Evolutionary conservation across 2,113 vertebrate species (phyloP), one percentile per base, ranked within the genome.

Genomic region (Channa maculata): DNA sequence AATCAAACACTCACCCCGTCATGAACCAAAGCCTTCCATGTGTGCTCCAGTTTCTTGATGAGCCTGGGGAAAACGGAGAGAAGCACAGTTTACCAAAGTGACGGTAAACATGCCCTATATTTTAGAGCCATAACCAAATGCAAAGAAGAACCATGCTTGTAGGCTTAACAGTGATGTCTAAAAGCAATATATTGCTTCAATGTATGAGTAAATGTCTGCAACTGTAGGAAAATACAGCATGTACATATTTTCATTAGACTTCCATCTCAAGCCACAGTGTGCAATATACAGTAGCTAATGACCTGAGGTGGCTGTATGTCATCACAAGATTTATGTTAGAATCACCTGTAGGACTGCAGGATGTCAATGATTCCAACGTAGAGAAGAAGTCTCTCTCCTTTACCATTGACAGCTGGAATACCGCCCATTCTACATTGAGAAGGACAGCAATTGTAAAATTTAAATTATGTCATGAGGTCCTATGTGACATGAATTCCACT

Each of bases 11-110:
- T 96, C 88, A 99, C 98, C 94, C 98, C 98, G 0, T 99, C 98
- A 0, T 99, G 98, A 75, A 99, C 98, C 4, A 99, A 93, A 76
- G 98, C 98, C 87, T 99, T 99, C 98, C 98, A 99, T 24, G 97
- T 98, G 73, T 99, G 98, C 57, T 99, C 98, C 61, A 99, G 79
- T 86, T 99, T 99, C 94, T 99, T 99, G 92, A 99, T 99, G 86
- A 99, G 95, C 91, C 98, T 99, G 88, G 5, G 5, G 68, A 65
- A 24, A 68, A 77, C 61, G 80, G 70, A 71, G 33, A 73, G 5
- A 55, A 62, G 34, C 34, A 57, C 14, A 41, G 10, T 1, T 77
- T 24, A 71, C 60, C 46, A 65, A 36, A 33, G 12, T 34, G 11
- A 57, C 15, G 51, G 45, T 24, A 33, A 58, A 71, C 38, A 48